Evolutionary conservation across 1,140 invertebrate species (phyloP), one percentile per base, ranked within the genome.

Genomic region (Meloidogyne hapla): DNA sequence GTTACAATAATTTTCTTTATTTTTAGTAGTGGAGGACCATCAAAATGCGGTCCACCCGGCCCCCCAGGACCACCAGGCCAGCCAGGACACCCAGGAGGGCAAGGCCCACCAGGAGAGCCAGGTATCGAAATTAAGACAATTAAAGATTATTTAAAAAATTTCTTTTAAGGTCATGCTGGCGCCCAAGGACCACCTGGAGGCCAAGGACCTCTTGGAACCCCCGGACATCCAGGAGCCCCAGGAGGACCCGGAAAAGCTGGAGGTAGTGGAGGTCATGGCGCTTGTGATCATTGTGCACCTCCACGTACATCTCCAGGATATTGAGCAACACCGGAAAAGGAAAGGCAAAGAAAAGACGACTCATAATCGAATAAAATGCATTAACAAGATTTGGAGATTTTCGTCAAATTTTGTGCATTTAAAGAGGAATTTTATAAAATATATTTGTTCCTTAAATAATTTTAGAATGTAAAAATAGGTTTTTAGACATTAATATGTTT

Each of bases 71-170:
- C 65, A 28, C 25, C 76, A 18, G 76, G 76, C 0, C 21, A 40
- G 4, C 76, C 76, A 18, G 76, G 76, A 67, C 61, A 79, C 1
- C 76, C 76, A 25, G 76, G 76, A 28, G 28, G 65, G 18, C 76
- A 62, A 68, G 76, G 76, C 10, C 76, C 62, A 10, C 63, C 76
- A 38, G 76, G 76, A 25, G 56, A 80, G 13, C n/a, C 23, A 40
- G 15, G 71, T 45, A 26, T 12, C 2, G 28, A n/a, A 15, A 18
- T n/a, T 38, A 15, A 45, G n/a, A 73, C 4, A 56, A 6, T 56
- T 6, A n/a, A n/a, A 6, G 0, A 1, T 6, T 56, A 18, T 56
- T n/a, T n/a, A 5, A 1, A 6, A n/a, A n/a, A n/a, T 56, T 56
- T 56, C 18, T n/a, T n/a, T 13, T 2, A 56, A 56, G 48, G 48